Base-by-base conservation (phyloP, 1,140 invertebrate genomes). In the Bombyx mandarina region DNA sequence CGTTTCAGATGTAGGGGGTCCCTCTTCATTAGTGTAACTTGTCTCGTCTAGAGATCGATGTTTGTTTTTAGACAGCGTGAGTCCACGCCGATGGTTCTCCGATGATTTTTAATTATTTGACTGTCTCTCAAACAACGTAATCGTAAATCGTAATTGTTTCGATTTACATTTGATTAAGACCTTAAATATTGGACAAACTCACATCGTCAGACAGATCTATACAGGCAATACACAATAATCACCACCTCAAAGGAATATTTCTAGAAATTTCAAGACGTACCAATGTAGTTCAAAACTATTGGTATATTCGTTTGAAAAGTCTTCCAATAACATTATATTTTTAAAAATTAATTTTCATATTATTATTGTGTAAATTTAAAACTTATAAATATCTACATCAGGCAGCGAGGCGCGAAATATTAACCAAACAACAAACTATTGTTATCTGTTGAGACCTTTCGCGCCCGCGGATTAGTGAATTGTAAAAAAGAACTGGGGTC, bases 1-100 rank as follows among this genome's bases (percentile, higher is more conserved):
- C 60, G 64, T 82, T 86, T 84, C 82, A 80, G 78, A 83, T 72
- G 73, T 75, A 62, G 77, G 80, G 79, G 26, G 67, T 72, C 68
- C 69, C 77, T 81, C 76, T 86, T 86, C 83, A 84, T 86, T 86
- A 86, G 78, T 74, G 71, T 67, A 78, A 77, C 83, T 84, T 82
- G 79, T 86, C 81, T 82, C 71, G 63, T 60, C 67, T 70, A 44
- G 69, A 86, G 82, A 86, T 86, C 71, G 82, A 86, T 86, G 82
- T 83, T 83, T 79, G 79, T 83, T 86, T 82, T 82, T 77, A 79
- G 75, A 79, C 78, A 78, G 78, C 79, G 77, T 77, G 75, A 77
- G 68, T 58, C 52, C 60, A 54, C 54, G 60, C 74, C 77, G 77
- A 82, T 85, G 78, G 77, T 73, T 71, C 62, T 69, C 76, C 80